These are phyloP conservation scores for Oreotragus oreotragus DNA, from an alignment of 2,113 vertebrate species.

Conservation along the genomic window DNA sequence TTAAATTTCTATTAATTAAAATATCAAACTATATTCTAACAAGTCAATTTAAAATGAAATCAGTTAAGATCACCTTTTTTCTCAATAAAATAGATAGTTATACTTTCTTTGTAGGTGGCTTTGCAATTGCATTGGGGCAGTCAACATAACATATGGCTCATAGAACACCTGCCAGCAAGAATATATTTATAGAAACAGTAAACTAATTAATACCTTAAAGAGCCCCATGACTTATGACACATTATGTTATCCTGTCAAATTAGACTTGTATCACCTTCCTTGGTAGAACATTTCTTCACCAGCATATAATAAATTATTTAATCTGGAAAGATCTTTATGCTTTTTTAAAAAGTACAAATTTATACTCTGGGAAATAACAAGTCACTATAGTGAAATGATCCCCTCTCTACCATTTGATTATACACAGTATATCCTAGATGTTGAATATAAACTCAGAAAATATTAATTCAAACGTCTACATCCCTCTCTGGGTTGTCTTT, in stretches of 20 bases:
- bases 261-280: conserved; percentile 41
- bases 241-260: conserved; percentile 41
- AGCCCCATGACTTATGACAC: conserved; percentile 47
- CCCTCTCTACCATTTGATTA: fast-evolving
- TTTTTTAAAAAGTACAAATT: not conserved
- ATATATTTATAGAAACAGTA: conserved; percentile 70
- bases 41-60: conserved; percentile 28
- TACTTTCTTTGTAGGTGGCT: conserved; percentile 18
- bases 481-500: not conserved
- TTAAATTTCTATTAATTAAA: not conserved
- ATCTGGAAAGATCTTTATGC: not conserved
- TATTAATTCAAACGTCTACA: not conserved
- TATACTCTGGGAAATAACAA: not conserved
- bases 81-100: conserved; percentile 69
- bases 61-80: conserved; percentile 49
- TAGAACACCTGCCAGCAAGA: conserved; percentile 61
- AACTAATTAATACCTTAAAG: conserved; percentile 73
- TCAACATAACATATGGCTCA: conserved; percentile 60
- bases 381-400: not conserved
- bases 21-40: conserved; percentile 53
- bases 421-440: not conserved
- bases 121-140: conserved; percentile 54
- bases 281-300: not conserved
- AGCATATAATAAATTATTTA: not conserved
- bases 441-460: not conserved